Conservation (phyloP, 2,888 invertebrate genomes). For the Napeogenes inachia region DNA sequence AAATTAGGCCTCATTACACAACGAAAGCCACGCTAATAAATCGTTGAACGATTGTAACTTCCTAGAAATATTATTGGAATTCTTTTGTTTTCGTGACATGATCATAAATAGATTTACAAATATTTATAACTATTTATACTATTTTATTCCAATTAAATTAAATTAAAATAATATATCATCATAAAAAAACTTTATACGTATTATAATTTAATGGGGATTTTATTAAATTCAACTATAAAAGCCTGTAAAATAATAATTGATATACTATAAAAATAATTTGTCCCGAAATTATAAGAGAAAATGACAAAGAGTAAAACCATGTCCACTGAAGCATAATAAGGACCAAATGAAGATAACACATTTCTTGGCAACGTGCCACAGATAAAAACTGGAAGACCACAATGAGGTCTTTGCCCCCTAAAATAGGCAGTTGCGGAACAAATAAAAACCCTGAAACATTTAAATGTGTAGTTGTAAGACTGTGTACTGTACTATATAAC, state of each 20-base stretch:
- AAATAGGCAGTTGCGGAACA: conserved; percentile 30
- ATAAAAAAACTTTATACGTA: no score
- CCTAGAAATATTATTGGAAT: conserved; percentile 29
- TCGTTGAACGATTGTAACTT: conserved; percentile 44
- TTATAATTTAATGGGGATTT: no score
- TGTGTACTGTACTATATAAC: conserved; percentile 32
- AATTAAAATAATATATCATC: no score
- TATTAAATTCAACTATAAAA: no score
- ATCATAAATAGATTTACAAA: conserved; percentile 13
- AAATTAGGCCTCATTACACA: conserved; percentile 61
- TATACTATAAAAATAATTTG: not conserved
- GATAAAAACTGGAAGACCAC: conserved; percentile 25
- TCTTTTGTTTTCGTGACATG: conserved; percentile 14
- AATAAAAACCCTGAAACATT: conserved; percentile 34
- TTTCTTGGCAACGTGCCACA: conserved; percentile 23
- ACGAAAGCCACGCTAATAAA: conserved; percentile 51
- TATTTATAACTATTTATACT: not conserved
- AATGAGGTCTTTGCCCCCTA: conserved; percentile 32
- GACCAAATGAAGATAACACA: conserved; percentile 18
- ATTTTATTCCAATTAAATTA: no score
- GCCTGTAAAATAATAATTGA: not conserved
- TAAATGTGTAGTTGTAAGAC: conserved; percentile 41
- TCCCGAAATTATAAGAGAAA: not conserved
- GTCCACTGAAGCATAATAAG: conserved; percentile 10
- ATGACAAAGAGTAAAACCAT: conserved; percentile 8